Evolutionary conservation across 1,140 invertebrate species (phyloP).

Genomic region (Proales similis): DNA sequence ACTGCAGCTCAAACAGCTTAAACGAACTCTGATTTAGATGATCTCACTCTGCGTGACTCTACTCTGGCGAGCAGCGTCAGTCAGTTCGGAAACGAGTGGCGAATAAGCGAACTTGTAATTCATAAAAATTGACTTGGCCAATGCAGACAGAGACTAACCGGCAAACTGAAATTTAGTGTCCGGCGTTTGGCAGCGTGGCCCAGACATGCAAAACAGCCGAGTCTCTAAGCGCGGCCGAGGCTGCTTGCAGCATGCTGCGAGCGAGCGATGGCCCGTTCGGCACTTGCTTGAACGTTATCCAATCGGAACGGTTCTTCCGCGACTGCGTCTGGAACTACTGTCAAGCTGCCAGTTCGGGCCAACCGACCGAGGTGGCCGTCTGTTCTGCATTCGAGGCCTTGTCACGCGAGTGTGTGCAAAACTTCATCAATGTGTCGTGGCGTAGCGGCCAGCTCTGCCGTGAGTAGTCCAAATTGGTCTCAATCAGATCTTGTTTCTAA

Average conservation of each 20-base stretch:
- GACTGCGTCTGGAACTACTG: conserved; percentile 72
- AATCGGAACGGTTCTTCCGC: conserved; percentile 51
- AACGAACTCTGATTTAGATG: too few relatives aligned
- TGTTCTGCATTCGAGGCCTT: conserved; percentile 70
- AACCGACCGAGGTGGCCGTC: conserved; percentile 56
- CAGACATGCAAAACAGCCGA: conserved; percentile 11
- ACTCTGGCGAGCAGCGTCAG: too few relatives aligned
- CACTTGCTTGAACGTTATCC: conserved; percentile 39
- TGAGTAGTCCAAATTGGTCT: conserved; percentile 56
- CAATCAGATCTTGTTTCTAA: too few relatives aligned
- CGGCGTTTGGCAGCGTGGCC: background rate
- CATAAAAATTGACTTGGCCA: too few relatives aligned
- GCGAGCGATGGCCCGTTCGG: background rate
- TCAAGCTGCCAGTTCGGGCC: conserved; percentile 56
- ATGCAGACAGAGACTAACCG: too few relatives aligned
- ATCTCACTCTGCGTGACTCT: too few relatives aligned
- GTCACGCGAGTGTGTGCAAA: conserved; percentile 65
- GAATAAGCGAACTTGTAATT: too few relatives aligned
- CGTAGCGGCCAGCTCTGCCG: conserved; percentile 66
- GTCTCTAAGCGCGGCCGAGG: background rate
- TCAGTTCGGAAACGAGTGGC: too few relatives aligned
- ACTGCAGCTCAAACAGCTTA: too few relatives aligned
- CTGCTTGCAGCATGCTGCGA: conserved; percentile 1
- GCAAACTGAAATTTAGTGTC: too few relatives aligned
- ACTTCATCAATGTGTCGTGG: conserved; percentile 63